Evolutionary conservation across 2,113 vertebrate genomes (phyloP).

Genomic region (Notiomystis cincta): DNA sequence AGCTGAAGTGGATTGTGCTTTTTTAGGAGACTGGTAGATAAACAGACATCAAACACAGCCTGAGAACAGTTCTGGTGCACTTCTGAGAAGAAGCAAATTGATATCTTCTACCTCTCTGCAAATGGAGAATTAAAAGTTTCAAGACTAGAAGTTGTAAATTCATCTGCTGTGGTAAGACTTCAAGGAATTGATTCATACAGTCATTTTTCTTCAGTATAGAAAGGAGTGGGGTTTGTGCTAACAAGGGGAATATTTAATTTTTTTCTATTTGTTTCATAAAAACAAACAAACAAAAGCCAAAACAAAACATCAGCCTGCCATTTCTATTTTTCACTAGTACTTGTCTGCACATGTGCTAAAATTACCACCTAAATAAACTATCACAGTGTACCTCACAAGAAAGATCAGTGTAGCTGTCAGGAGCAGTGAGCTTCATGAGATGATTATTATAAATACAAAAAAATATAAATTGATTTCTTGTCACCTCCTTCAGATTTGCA

Average conservation of each 20-base stretch:
- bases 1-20: not conserved
- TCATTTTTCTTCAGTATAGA: not conserved
- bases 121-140: not conserved
- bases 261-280: not conserved
- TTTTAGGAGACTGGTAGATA: not conserved
- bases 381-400: not conserved
- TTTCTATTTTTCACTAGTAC: not conserved
- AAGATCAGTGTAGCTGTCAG: not conserved
- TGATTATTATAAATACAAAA: not conserved
- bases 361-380: not conserved
- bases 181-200: not conserved
- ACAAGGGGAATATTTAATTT: not conserved
- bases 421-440: not conserved
- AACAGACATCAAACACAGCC: conserved; percentile 8
- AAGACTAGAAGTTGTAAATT: not conserved
- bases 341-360: not conserved
- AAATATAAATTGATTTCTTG: not conserved
- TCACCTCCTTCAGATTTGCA: not conserved
- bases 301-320: not conserved
- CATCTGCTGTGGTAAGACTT: not conserved
- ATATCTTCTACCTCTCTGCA: not conserved
- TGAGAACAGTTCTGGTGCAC: not conserved
- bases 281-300: not conserved
- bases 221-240: not conserved
- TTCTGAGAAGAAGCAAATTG: not conserved